These are phyloP conservation scores for Scrobipalpa atriplicella DNA, from an alignment of 2,888 invertebrate species.

Conservation along the genomic window DNA sequence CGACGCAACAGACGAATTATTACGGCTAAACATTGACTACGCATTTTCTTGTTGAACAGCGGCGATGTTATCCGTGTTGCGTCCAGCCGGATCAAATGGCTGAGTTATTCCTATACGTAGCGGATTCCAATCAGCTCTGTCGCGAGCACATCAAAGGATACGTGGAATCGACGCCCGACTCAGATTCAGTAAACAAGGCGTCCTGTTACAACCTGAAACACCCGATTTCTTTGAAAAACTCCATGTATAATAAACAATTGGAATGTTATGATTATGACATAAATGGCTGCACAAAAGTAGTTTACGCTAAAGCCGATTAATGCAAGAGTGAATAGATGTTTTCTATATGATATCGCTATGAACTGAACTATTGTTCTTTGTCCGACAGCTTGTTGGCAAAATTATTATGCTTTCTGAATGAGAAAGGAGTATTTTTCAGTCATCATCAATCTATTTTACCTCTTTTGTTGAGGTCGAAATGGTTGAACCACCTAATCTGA, in stretches of 20 bases:
- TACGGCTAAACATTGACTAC: constrained; percentile 1
- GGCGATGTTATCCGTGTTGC: constrained; percentile 6
- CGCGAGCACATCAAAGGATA: constrained; percentile 18
- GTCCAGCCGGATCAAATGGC: background rate
- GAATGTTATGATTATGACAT: background rate
- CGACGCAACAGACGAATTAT: constrained; percentile 11
- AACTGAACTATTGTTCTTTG: constrained; percentile 9
- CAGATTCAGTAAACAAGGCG: constrained; percentile 16
- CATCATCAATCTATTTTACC: no score
- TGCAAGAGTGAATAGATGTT: constrained; percentile 5
- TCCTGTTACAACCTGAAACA: constrained; percentile 18
- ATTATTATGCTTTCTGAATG: background rate
- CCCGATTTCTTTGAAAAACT: constrained; percentile 1
- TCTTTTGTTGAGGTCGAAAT: no score
- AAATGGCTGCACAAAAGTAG: background rate
- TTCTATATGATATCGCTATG: constrained; percentile 2
- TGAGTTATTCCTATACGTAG: constrained; percentile 1
- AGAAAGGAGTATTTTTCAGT: background rate
- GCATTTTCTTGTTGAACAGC: constrained; percentile 27
- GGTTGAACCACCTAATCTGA: no score
- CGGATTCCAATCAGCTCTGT: constrained; percentile 17
- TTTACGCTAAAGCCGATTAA: background rate
- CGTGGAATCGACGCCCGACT: constrained; percentile 11
- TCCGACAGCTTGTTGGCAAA: background rate
- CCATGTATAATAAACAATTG: background rate